Percentiles rank a stretch among this genome's conserved stretches.
Evolutionary conservation across 2,888 invertebrate species (phyloP).

Genomic region (Prionchulus punctatus): DNA sequence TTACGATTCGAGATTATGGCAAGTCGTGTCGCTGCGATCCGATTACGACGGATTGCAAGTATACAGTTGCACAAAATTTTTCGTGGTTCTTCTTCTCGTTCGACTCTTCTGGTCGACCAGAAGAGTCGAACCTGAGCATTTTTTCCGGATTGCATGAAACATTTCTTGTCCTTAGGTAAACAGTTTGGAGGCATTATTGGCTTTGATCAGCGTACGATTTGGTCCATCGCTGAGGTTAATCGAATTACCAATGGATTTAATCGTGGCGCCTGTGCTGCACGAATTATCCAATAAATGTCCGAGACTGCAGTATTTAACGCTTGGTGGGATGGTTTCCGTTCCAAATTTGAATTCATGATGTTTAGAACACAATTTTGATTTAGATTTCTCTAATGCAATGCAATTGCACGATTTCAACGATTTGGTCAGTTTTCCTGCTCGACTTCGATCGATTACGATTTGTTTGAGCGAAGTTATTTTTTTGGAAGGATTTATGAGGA

Average conservation of each 20-base stretch:
- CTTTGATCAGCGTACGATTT: conserved; percentile 67
- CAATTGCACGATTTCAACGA: conserved; percentile 98
- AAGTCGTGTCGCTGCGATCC: conserved; percentile 80
- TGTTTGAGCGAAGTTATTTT: conserved; percentile 98
- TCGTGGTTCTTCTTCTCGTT: no score
- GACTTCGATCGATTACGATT: conserved; percentile 79
- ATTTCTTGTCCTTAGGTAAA: conserved; percentile 11
- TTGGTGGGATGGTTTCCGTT: conserved; percentile 34
- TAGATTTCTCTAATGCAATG: conserved; percentile 94
- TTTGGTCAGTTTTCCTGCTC: conserved; percentile 94
- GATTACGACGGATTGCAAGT: conserved; percentile 89
- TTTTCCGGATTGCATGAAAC: neutral
- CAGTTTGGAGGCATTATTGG: conserved; percentile 66
- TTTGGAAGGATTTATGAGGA: conserved; percentile 98
- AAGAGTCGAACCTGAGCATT: no score
- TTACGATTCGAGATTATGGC: conserved; percentile 87
- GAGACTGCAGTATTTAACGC: conserved; percentile 79
- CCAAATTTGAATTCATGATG: no score
- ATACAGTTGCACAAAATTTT: neutral
- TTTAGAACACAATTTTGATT: neutral
- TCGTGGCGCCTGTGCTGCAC: conserved; percentile 87
- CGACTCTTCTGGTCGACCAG: no score
- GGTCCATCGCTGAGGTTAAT: conserved; percentile 71
- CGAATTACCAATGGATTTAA: conserved; percentile 83
- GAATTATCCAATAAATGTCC: conserved; percentile 90